phyloP scores from a whole-genome alignment of 2,888 invertebrate genomes.

The Drosophila percnosoma region DNA sequence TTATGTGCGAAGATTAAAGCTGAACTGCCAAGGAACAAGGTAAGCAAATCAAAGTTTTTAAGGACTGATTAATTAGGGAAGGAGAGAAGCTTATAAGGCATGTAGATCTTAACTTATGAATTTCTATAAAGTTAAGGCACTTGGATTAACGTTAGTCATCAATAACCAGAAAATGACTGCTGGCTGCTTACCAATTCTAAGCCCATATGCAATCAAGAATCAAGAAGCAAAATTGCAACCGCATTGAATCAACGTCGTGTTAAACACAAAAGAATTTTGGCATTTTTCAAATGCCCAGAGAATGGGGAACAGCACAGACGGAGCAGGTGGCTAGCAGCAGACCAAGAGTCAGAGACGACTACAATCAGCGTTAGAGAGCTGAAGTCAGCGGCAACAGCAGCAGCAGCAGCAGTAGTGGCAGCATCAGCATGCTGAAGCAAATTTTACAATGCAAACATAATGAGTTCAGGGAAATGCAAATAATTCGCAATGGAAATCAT shows the following conservation, averaged over 20 bases:
- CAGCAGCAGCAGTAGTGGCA: constrained; percentile 2
- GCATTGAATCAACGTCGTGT: constrained; percentile 22
- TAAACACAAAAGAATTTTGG: constrained; percentile 23
- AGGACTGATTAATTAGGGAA: neutral
- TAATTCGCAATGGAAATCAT: constrained; percentile 74
- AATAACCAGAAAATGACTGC: neutral
- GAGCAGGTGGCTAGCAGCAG: constrained; percentile 10
- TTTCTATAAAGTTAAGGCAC: neutral
- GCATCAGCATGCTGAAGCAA: constrained; percentile 27
- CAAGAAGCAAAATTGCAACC: constrained; percentile 17
- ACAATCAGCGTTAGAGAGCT: constrained; percentile 8
- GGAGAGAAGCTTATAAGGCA: neutral
- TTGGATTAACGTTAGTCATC: neutral
- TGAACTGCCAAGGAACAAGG: neutral
- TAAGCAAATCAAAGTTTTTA: neutral
- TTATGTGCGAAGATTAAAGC: neutral
- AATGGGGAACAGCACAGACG: neutral
- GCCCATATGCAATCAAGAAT: constrained; percentile 28
- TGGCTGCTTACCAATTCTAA: neutral
- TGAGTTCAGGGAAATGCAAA: constrained; percentile 75
- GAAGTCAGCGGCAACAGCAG: constrained; percentile 11
- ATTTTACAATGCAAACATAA: constrained; percentile 71
- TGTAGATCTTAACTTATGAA: neutral
- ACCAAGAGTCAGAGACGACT: constrained; percentile 2
- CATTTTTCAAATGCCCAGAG: constrained; percentile 20